Conservation (phyloP, 2,888 invertebrate genomes). For the Dicyrtomina minuta region DNA sequence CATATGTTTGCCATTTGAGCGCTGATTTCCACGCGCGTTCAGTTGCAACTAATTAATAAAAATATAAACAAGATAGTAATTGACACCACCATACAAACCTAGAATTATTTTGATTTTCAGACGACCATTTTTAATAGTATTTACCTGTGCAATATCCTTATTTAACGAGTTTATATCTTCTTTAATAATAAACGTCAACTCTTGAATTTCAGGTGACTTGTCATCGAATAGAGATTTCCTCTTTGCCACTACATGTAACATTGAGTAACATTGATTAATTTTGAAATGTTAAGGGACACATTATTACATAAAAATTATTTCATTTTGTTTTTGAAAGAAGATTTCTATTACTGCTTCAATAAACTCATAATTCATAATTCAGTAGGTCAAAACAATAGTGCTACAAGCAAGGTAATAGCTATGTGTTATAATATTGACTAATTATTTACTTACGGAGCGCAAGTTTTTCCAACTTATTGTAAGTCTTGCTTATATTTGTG, state of each 20-base stretch:
- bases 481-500: slow-evolving; percentile 92
- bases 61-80: no score
- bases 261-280: slow-evolving; percentile 55
- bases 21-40: slow-evolving; percentile 49
- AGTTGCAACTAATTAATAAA: slow-evolving; percentile 46
- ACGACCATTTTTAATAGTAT: slow-evolving; percentile 2
- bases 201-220: slow-evolving; percentile 92
- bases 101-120: no score
- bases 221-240: slow-evolving; percentile 96
- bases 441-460: slow-evolving; percentile 76
- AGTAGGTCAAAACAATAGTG: no score
- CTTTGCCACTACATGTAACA: slow-evolving; percentile 97
- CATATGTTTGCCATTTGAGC: slow-evolving; percentile 70
- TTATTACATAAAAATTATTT: no score
- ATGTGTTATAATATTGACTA: slow-evolving; percentile 32
- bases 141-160: slow-evolving; percentile 86
- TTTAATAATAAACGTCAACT: slow-evolving; percentile 94
- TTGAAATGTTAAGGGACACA: no score
- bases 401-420: not conserved
- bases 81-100: no score
- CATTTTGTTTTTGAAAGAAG: no score
- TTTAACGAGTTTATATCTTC: slow-evolving; percentile 93
- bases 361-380: no score
- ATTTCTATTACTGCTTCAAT: no score
- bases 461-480: slow-evolving; percentile 93